Conservation (phyloP, 1,140 invertebrate species). For the Tribolium madens region DNA sequence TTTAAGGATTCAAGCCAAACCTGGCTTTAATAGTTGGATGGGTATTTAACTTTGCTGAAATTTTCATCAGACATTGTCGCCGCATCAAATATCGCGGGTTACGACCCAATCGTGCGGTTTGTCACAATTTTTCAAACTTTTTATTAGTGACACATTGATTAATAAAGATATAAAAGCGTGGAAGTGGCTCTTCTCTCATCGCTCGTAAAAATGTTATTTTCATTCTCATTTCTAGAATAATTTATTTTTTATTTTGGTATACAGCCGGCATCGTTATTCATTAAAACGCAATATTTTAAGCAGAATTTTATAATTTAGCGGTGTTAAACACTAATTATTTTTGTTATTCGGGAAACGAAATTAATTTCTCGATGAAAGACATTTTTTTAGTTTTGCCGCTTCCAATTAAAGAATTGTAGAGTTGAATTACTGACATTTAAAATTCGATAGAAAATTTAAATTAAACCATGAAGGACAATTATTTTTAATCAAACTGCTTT, state of each 20-base stretch:
- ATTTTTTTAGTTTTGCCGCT: too few relatives aligned
- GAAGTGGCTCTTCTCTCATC: not conserved
- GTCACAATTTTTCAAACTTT: not conserved
- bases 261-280: too few relatives aligned
- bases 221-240: not conserved
- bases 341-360: too few relatives aligned
- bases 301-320: too few relatives aligned
- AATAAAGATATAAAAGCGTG: not conserved
- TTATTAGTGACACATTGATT: not conserved
- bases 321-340: too few relatives aligned
- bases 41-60: not conserved
- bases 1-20: not conserved
- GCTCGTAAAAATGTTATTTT: not conserved
- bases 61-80: conserved; percentile 6
- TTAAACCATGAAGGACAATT: too few relatives aligned
- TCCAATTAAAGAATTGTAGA: too few relatives aligned
- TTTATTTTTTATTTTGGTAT: not conserved
- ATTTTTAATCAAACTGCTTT: too few relatives aligned
- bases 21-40: conserved; percentile 1
- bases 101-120: not conserved
- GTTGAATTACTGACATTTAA: too few relatives aligned
- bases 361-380: too few relatives aligned
- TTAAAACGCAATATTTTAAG: too few relatives aligned
- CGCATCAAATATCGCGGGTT: not conserved
- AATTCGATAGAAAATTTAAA: too few relatives aligned